Evolutionary conservation across 2,113 vertebrate species (phyloP).

Genomic region (Acanthochromis polyacanthus): DNA sequence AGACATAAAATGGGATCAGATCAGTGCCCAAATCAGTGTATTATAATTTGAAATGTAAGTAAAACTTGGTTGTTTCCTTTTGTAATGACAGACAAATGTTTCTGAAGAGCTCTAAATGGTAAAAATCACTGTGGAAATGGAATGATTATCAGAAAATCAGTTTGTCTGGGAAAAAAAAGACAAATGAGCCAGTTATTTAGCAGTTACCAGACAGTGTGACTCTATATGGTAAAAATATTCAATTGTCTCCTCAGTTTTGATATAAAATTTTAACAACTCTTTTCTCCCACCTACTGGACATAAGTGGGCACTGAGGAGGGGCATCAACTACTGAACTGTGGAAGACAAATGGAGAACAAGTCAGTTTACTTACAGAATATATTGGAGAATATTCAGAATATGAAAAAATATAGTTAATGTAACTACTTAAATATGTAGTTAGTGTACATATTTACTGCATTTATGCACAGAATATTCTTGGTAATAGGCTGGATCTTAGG

Average conservation of each 20-base stretch:
- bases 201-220: neutral
- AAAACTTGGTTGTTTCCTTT: neutral
- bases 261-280: conserved; percentile 16
- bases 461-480: no score
- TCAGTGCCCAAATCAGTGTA: no score
- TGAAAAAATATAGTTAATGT: no score
- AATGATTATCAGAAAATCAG: neutral
- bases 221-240: no score
- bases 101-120: neutral
- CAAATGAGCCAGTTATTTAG: neutral
- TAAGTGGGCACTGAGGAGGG: conserved; percentile 9
- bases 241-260: neutral
- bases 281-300: conserved; percentile 59
- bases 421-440: no score
- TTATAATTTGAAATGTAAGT: no score
- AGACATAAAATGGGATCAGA: no score
- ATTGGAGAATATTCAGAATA: no score
- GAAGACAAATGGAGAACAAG: neutral
- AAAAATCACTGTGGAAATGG: neutral
- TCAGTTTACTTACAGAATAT: no score
- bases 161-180: neutral
- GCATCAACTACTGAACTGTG: neutral
- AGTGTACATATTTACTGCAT: no score
- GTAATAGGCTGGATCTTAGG: no score
- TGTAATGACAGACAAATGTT: neutral